Evolutionary conservation across 2,797 vertebrate genomes (phyloP), one percentile per base, ranked within the genome.

Genomic region (Neostethus bicornis): DNA sequence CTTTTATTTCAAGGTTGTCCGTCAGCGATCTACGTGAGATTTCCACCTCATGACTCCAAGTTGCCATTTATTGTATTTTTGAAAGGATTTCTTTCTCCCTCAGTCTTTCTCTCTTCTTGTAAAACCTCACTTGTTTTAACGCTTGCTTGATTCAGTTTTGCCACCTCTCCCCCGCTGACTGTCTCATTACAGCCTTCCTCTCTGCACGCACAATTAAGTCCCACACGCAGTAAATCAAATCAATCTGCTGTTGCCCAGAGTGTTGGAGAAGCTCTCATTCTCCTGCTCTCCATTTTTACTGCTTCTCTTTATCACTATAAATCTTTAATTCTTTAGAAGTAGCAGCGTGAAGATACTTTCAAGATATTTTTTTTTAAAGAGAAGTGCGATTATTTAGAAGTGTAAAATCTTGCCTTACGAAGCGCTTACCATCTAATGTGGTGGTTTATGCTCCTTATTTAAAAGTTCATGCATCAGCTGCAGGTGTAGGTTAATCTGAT

Each of bases 181-280:
- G 54, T 56, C 67, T 78, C 77, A 69, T 78, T 75, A 65, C 55
- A 26, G 37, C 66, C 70, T 70, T 62, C 58, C 68, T 64, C 58
- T 70, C 62, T 61, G 59, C 81, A 81, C 51, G 69, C 70, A 65
- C 85, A 84, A 84, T 88, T 88, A 84, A 87, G 79, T 64, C 68
- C 60, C 11, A 44, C 70, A 71, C 43, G 12, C 66, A 14, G 49
- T 80, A 77, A 84, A 85, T 89, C 83, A 85, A 66, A 85, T 77
- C 64, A 62, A 54, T 75, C 61, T 70, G 73, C 66, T 3, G 10
- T n/a, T 53, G 63, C 60, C 47, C 37, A 5, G 53, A 59, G 74
- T 62, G 60, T 44, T 10, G 28, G 45, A 62, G 52, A 55, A 55
- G 66, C 66, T 60, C 3, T 66, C 19, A 41, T 66, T 83, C 73